Evolutionary conservation across 2,888 invertebrate species (phyloP).

Genomic region (Lycophotia porphyrea): DNA sequence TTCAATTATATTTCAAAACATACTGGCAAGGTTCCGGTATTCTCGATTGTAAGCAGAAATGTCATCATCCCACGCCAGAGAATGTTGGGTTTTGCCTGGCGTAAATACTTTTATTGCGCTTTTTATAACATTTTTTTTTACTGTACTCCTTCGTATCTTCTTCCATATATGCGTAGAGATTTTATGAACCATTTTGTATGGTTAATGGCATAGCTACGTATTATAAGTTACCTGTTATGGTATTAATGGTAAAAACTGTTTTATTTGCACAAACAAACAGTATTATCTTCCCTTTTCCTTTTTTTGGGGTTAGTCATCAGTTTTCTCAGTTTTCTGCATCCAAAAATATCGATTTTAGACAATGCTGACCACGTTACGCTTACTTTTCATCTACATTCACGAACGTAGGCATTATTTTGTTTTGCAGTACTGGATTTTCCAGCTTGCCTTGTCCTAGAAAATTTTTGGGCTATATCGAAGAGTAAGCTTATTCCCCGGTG

Average conservation of each 20-base stretch:
- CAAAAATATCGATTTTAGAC: background rate
- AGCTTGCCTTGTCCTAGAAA: background rate
- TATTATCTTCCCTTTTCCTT: background rate
- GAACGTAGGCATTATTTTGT: background rate
- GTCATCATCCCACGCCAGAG: constrained; percentile 75
- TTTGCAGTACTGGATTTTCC: background rate
- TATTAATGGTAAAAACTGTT: background rate
- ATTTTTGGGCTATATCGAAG: background rate
- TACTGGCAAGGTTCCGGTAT: constrained; percentile 70
- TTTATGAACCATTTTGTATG: constrained; percentile 35
- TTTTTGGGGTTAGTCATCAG: background rate
- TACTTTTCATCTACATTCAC: background rate
- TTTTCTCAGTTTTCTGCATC: too few relatives aligned
- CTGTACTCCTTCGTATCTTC: constrained; percentile 43
- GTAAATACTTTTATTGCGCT: constrained; percentile 66
- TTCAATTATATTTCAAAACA: constrained; percentile 81
- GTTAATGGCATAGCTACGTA: background rate
- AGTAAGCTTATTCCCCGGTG: background rate
- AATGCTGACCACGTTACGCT: background rate
- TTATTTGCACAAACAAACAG: background rate
- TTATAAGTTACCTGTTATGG: background rate
- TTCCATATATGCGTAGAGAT: constrained; percentile 24
- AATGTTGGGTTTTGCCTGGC: constrained; percentile 64
- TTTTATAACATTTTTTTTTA: constrained; percentile 61
- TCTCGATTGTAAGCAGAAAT: constrained; percentile 72